Evolutionary conservation across 1,140 invertebrate species (phyloP), one percentile per base, ranked within the genome.

Genomic region (Drosophila navojoa): DNA sequence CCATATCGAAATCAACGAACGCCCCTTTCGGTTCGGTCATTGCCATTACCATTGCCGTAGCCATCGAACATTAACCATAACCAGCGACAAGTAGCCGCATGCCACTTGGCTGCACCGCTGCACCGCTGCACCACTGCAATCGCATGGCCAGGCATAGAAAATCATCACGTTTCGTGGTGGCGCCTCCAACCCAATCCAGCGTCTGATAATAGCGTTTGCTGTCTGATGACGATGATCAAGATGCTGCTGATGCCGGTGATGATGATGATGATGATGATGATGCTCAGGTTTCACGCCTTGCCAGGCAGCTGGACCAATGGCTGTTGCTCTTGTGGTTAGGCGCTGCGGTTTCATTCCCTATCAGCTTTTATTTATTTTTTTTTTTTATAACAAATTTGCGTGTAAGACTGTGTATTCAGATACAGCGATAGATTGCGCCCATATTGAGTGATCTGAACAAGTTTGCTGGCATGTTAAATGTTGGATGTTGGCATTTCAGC

Each of bases 341-440:
- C 19, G 40, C 22, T 44, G 60, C 16, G 44, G 52, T 35, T 66
- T 52, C 61, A 27, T 66, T 64, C 53, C 53, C 62, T 57, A 54
- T 13, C 32, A 40, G 38, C 19, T 22, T 61, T 55, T 62, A 38
- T 19, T 52, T 62, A 27, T 19, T 58, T 67, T 58, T 62, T 19
- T 58, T 67, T 58, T 62, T 70, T 63, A 70, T 59, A 75, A 42
- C 52, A 70, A 75, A 75, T 75, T 75, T 71, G 72, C 72, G 68
- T 75, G 72, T 71, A 70, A 49, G 63, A 9, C 64, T 54, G 13
- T n/a, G 22, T 49, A 40, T 47, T 32, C 35, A 50, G 53, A 72
- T 68, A 49, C 4, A 29, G n/a, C 52, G 49, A 67, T 57, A 61
- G 71, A 61, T 55, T 10, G 32, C 22, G 38, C 15, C 27, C 27